Conservation (phyloP, 2,888 invertebrate species). For the Heliconius sara region DNA sequence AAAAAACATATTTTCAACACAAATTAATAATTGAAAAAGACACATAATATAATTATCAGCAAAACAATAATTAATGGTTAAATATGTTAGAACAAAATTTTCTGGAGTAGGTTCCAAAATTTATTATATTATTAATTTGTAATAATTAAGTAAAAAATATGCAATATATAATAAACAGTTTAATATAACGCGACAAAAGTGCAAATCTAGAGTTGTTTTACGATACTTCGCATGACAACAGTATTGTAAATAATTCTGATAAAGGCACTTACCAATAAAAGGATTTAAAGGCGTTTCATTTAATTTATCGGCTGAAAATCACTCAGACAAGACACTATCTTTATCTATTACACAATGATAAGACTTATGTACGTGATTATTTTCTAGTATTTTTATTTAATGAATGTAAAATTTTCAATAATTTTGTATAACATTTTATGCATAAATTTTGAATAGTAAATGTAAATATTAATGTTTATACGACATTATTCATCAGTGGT, state of each 20-base stretch:
- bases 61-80: no score
- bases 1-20: no score
- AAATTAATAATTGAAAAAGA: no score
- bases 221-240: slow-evolving; percentile 14
- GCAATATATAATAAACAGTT: neutral
- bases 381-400: neutral
- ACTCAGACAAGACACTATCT: neutral
- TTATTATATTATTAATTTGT: neutral
- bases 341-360: slow-evolving; percentile 7
- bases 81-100: neutral
- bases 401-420: neutral
- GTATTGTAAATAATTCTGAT: neutral
- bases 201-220: neutral
- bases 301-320: slow-evolving; percentile 5
- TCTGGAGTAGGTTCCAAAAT: neutral
- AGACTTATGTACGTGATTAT: neutral
- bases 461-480: neutral
- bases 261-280: neutral
- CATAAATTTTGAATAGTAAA: neutral
- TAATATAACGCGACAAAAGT: neutral
- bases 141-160: neutral
- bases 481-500: neutral
- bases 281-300: neutral
- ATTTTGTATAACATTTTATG: neutral
- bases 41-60: no score